Conservation (phyloP, 1,140 invertebrate genomes). For the Drosophila suzukii region DNA sequence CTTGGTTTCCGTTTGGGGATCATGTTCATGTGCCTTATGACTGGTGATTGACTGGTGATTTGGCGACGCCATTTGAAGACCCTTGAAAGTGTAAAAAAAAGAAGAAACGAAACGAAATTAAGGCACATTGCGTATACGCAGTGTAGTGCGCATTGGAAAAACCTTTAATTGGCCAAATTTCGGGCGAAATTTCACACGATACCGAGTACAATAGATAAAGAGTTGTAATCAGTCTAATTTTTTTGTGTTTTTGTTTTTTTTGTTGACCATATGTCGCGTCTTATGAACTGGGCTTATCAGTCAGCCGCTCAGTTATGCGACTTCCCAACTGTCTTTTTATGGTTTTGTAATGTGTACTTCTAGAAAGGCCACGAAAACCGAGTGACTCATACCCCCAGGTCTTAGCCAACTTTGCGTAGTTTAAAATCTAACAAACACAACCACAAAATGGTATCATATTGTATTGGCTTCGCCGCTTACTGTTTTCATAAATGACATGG, state of each 20-base stretch:
- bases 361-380: background rate
- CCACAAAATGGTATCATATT: constrained; percentile 16
- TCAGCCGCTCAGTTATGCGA: constrained; percentile 19
- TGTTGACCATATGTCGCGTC: constrained; percentile 22
- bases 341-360: constrained; percentile 5
- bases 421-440: constrained; percentile 13
- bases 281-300: constrained; percentile 23
- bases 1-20: constrained; percentile 2
- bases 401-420: background rate
- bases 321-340: constrained; percentile 15
- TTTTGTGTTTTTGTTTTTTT: too few relatives aligned
- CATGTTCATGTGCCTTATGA: constrained; percentile 11
- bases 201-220: constrained; percentile 6
- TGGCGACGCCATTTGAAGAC: constrained; percentile 22
- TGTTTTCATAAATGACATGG: constrained; percentile 33
- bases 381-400: constrained; percentile 13
- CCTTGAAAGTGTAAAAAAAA: constrained; percentile 27
- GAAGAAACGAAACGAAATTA: background rate
- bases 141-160: constrained; percentile 1
- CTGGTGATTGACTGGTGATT: constrained; percentile 24
- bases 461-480: constrained; percentile 2
- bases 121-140: constrained; percentile 28
- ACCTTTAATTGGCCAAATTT: constrained; percentile 1
- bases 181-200: background rate
- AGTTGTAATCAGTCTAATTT: constrained; percentile 4